A percentile compares a stretch with the other conserved stretches of the same genome.
These are phyloP conservation scores for Geotrypetes seraphini DNA, from an alignment of 2,797 vertebrate genomes.

Conservation along the genomic window DNA sequence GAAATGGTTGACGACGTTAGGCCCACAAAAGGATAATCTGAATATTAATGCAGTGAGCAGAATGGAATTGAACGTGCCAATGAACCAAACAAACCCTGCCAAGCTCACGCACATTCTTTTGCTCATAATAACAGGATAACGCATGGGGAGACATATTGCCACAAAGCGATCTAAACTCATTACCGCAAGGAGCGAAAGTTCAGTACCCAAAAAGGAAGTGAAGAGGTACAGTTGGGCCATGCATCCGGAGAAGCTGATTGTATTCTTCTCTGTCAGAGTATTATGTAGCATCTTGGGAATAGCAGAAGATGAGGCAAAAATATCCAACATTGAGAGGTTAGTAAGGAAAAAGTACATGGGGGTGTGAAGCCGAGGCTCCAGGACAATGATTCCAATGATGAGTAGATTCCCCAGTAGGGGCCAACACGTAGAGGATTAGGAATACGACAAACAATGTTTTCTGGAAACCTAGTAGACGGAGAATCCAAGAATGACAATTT, in stretches of 20 bases:
- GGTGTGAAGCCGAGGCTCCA: not conserved
- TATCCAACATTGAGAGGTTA: constrained; percentile 1
- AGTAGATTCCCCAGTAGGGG: not conserved
- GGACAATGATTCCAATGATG: no score
- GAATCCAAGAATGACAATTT: constrained; percentile 5
- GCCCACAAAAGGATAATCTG: constrained; percentile 24
- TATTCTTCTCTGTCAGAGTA: not conserved
- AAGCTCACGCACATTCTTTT: constrained; percentile 6
- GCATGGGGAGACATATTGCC: constrained; percentile 10
- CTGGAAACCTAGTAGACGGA: not conserved
- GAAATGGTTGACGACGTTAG: constrained; percentile 26
- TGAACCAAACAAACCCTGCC: constrained; percentile 19
- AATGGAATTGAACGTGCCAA: constrained; percentile 14
- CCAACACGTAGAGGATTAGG: not conserved
- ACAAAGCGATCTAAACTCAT: constrained; percentile 20
- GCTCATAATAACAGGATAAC: constrained; percentile 8
- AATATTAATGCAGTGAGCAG: constrained; percentile 18
- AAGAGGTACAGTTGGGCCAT: constrained; percentile 9
- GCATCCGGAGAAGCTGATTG: constrained; percentile 1
- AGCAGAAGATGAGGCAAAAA: constrained; percentile 4
- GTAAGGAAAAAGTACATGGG: constrained; percentile 9
- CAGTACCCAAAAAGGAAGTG: not conserved
- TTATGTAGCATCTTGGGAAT: constrained; percentile 7
- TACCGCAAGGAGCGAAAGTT: constrained; percentile 7
- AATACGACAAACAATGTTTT: not conserved